phyloP scores from a whole-genome alignment of 2,888 invertebrate species.

The Netelia virgata region DNA sequence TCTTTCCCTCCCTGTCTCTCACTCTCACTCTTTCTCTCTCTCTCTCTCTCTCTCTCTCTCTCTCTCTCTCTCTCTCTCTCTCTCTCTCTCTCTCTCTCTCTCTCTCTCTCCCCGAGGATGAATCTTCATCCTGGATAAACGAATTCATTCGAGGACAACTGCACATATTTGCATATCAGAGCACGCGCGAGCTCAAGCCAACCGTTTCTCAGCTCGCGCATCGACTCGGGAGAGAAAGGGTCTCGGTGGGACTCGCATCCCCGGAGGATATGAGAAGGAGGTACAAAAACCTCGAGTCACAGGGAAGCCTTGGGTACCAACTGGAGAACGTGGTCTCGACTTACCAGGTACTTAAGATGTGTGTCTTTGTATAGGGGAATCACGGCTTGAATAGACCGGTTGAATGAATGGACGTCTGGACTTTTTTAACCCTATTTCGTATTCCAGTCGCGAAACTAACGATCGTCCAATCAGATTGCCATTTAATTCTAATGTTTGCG shows the following conservation, averaged over 20 bases:
- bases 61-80: constrained; percentile 46
- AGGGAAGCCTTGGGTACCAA: constrained; percentile 14
- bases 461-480: too few relatives aligned
- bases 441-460: too few relatives aligned
- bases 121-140: constrained; percentile 63
- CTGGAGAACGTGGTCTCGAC: neutral
- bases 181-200: constrained; percentile 29
- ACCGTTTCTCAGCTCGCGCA: neutral
- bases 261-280: constrained; percentile 22
- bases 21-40: constrained; percentile 47
- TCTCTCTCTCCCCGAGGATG: constrained; percentile 43
- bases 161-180: constrained; percentile 65
- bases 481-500: too few relatives aligned
- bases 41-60: constrained; percentile 44
- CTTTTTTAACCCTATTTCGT: too few relatives aligned
- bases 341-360: too few relatives aligned
- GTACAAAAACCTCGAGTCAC: neutral
- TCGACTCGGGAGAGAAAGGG: neutral
- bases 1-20: constrained; percentile 41
- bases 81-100: constrained; percentile 45
- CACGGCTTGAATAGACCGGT: too few relatives aligned
- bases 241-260: constrained; percentile 9
- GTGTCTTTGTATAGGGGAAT: too few relatives aligned
- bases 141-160: constrained; percentile 69
- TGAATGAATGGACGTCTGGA: too few relatives aligned